A percentile compares a stretch with the other conserved stretches of the same genome.
Evolutionary conservation across 2,888 invertebrate genomes (phyloP).

Genomic region (Ophion ellenae): DNA sequence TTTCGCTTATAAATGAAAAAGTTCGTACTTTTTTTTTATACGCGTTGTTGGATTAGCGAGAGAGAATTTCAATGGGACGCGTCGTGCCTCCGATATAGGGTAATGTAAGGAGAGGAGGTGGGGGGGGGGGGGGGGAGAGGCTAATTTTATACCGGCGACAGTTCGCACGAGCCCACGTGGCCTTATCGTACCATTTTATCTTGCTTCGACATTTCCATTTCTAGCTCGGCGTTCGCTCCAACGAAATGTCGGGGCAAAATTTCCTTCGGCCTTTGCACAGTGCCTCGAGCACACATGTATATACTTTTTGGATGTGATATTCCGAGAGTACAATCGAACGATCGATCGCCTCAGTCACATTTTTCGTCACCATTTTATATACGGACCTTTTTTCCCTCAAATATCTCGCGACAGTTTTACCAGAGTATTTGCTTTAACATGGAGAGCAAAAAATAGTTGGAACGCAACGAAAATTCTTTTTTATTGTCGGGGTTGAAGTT

Average conservation of each 20-base stretch:
- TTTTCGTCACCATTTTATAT: neutral
- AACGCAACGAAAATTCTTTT: no score
- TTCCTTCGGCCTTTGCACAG: neutral
- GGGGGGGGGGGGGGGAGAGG: neutral
- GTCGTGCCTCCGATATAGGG: neutral
- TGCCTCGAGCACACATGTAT: neutral
- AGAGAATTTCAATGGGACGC: neutral
- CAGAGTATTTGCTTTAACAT: no score
- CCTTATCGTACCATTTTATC: conserved; percentile 15
- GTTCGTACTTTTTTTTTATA: no score
- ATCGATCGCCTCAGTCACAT: neutral
- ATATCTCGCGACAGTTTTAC: no score
- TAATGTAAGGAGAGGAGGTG: neutral
- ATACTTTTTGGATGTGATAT: neutral
- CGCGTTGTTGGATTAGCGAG: no score
- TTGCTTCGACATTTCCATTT: conserved; percentile 34
- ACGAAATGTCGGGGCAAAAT: neutral
- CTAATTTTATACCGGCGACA: conserved; percentile 10
- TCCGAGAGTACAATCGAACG: neutral
- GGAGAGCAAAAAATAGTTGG: no score
- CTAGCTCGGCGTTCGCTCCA: neutral
- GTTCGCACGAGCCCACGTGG: neutral
- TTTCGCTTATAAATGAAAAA: no score
- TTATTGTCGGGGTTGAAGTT: no score
- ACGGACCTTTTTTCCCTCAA: neutral